Evolutionary conservation across 2,113 vertebrate genomes (phyloP).

Genomic region (Trichomycterus rosablanca): DNA sequence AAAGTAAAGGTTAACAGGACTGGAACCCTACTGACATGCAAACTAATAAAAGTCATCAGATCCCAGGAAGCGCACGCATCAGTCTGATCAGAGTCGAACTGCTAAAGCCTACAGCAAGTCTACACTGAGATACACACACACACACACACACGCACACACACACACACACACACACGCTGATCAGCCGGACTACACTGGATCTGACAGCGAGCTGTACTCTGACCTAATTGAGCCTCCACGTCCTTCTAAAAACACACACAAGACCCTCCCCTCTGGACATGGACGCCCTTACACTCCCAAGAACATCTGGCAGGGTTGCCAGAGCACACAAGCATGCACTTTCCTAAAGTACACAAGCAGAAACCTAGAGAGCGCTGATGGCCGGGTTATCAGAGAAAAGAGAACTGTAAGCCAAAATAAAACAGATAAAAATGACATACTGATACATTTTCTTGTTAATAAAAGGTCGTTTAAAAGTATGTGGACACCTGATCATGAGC

Average conservation of each 20-base stretch:
- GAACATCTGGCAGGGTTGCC: constrained; percentile 35
- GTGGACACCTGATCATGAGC: too few relatives aligned
- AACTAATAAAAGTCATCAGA: background rate
- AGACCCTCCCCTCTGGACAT: constrained; percentile 8
- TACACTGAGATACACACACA: background rate
- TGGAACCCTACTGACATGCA: background rate
- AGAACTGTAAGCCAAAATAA: too few relatives aligned
- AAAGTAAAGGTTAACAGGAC: background rate
- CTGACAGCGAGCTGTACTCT: constrained; percentile 16
- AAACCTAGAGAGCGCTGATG: background rate
- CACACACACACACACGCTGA: background rate
- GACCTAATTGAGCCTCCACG: constrained; percentile 28
- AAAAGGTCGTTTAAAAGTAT: too few relatives aligned
- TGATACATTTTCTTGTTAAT: too few relatives aligned
- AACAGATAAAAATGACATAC: too few relatives aligned
- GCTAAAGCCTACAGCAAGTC: background rate
- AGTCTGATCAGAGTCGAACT: background rate
- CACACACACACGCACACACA: background rate
- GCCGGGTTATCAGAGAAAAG: too few relatives aligned
- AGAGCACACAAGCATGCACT: constrained; percentile 21
- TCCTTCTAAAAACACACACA: constrained; percentile 21
- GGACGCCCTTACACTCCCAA: constrained; percentile 24
- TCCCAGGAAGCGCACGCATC: background rate
- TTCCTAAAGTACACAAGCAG: constrained; percentile 12
- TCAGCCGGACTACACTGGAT: constrained; percentile 13